These are phyloP conservation scores for Psittacula echo DNA, from an alignment of 2,797 vertebrate species.

Conservation along the genomic window DNA sequence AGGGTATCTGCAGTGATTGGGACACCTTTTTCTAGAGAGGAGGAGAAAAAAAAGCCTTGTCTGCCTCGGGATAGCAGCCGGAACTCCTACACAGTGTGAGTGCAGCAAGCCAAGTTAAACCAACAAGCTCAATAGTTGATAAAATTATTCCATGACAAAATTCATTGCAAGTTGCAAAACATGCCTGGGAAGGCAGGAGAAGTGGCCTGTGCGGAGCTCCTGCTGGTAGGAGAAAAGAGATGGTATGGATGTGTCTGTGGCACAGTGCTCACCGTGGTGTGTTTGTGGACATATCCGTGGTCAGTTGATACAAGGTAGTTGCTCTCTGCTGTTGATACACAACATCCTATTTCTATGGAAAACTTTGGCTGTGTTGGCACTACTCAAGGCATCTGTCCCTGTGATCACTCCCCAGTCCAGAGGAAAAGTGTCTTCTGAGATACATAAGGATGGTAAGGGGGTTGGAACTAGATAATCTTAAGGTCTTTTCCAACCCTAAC, in stretches of 20 bases:
- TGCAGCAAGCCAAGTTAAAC: neutral
- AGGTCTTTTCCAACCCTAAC: neutral
- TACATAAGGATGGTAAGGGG: neutral
- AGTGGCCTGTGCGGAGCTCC: neutral
- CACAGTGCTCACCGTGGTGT: neutral
- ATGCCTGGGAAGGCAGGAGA: neutral
- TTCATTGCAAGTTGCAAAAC: neutral
- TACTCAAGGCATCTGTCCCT: neutral
- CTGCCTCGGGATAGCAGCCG: neutral
- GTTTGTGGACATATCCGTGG: neutral
- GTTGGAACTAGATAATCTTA: neutral
- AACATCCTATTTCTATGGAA: neutral
- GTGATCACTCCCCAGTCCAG: rapidly evolving
- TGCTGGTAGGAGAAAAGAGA: neutral
- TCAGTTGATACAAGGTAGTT: neutral
- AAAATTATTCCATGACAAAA: neutral
- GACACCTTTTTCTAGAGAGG: neutral
- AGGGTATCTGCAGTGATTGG: neutral
- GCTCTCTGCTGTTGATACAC: neutral
- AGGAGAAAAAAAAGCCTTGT: neutral
- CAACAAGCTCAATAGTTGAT: neutral
- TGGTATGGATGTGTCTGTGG: neutral
- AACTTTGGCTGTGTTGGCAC: neutral
- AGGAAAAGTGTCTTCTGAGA: neutral
- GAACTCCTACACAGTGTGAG: neutral